Base-by-base conservation (phyloP, 2,797 vertebrate species). In the Sebastes matsubarae region DNA sequence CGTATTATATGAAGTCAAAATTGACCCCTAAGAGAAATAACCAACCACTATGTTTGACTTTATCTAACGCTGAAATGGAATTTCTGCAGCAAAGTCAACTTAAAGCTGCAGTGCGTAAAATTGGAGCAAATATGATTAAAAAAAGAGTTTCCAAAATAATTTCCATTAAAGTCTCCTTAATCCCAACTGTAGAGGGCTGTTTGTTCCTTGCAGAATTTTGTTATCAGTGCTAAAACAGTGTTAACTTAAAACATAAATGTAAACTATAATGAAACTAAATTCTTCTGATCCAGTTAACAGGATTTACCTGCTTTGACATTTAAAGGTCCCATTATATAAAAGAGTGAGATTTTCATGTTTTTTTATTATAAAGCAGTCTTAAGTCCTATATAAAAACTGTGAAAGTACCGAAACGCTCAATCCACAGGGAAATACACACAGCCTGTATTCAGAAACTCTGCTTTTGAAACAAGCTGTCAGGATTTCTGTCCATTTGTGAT, bases 1-100 rank as follows among this genome's bases (percentile, higher is more conserved):
- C 13, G 5, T 42, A 42, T 42, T 42, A 42, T 42, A 42, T 42
- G 38, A 27, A 78, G 38, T 42, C 16, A 75, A 55, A 75, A 20
- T 9, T 42, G 16, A 73, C 25, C n/a, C 18, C 36, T n/a, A 8
- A 57, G 6, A 32, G 18, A 74, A 70, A 50, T 68, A 38, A 68
- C 58, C 55, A 58, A 12, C 30, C 2, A 25, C 32, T 54, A 6
- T 69, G 36, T 72, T 80, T 68, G 68, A 69, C 64, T 80, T 70
- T 20, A 69, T 61, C 32, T 60, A 18, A 20, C 8, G 46, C 27
- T 50, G 34, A 63, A 66, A 73, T 52, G 1, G 64, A 54, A 55
- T 46, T 63, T 71, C 54, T 72, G 60, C 58, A 25, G 36, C 30
- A 25, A 57, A 18, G 55, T 50, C 24, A 24, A 59, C 2, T 27